Evolutionary conservation across 35 echinoderm and acorn worm genomes (phyloP), one percentile per base, ranked within the genome.

Genomic region (Apostichopus japonicus): DNA sequence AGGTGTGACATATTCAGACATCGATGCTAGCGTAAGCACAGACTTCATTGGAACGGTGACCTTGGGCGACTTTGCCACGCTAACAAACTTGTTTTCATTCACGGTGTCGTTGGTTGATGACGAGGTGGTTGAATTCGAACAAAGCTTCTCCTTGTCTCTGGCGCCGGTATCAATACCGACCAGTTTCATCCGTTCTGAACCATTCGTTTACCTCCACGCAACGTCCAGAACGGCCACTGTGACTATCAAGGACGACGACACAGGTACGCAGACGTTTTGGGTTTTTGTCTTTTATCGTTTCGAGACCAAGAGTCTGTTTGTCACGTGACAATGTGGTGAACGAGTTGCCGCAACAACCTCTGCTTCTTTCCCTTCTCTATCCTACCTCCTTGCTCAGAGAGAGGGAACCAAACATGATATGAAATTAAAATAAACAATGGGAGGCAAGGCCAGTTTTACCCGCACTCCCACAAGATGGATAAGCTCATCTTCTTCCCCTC

Each of bases 211-310:
- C 55, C 61, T 87, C 8, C 44, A 16, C 16, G 14, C 17, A 6
- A 17, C 55, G 7, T 6, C 6, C 15, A 19, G 55, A 62, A 87
- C 84, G 1, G n/a, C 84, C 5, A 87, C 55, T 10, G 55, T 87
- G 6, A 87, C 84, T 15, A 87, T 87, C 84, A 87, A 87, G 84
- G 84, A 87, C 21, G 84, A 87, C 21, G 84, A 87, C 61, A 87
- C 84, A 58, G 61, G 84, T 87, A 55, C 33, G 33, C 33, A 44
- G 33, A 44, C 33, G 33, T 44, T 44, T 44, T n/a, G n/a, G 33
- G 33, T 1, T 44, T 44, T 44, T 44, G 33, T 1, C 33, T 3
- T 44, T 44, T 44, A 44, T 44, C 33, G 33, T 44, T 44, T 44
- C 2, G 33, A 44, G 33, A 44, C 33, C 33, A 44, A 44, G 33